These are phyloP conservation scores for Galeruca laticollis DNA, from an alignment of 2,888 invertebrate species.

Conservation along the genomic window DNA sequence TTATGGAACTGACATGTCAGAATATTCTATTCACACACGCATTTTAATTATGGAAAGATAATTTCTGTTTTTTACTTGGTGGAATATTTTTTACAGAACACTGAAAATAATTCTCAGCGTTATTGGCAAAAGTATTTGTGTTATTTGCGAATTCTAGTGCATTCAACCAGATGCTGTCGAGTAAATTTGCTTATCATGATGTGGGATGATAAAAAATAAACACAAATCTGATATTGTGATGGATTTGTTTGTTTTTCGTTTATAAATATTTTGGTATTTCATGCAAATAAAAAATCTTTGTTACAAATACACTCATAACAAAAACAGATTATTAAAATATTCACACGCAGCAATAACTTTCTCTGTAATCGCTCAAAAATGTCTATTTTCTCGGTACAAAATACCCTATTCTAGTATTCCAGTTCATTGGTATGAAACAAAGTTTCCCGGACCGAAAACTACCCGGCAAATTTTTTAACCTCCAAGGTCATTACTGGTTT, in stretches of 20 bases:
- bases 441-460: too few species aligned
- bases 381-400: too few species aligned
- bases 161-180: slow-evolving; percentile 2
- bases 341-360: too few species aligned
- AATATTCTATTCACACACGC: too few species aligned
- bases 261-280: neutral
- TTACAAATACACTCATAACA: too few species aligned
- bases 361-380: too few species aligned
- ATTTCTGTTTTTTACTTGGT: neutral
- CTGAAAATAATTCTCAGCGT: neutral
- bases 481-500: too few species aligned
- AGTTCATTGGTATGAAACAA: too few species aligned
- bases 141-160: neutral
- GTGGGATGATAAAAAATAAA: neutral
- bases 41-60: neutral
- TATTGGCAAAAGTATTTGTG: neutral
- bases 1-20: neutral
- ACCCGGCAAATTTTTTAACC: too few species aligned
- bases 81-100: neutral
- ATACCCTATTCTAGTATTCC: too few species aligned
- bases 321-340: too few species aligned
- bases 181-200: slow-evolving; percentile 1
- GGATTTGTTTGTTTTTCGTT: neutral
- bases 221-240: neutral
- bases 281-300: neutral